Evolutionary conservation across 2,888 invertebrate genomes (phyloP).

Genomic region (Nomada ferruginata): DNA sequence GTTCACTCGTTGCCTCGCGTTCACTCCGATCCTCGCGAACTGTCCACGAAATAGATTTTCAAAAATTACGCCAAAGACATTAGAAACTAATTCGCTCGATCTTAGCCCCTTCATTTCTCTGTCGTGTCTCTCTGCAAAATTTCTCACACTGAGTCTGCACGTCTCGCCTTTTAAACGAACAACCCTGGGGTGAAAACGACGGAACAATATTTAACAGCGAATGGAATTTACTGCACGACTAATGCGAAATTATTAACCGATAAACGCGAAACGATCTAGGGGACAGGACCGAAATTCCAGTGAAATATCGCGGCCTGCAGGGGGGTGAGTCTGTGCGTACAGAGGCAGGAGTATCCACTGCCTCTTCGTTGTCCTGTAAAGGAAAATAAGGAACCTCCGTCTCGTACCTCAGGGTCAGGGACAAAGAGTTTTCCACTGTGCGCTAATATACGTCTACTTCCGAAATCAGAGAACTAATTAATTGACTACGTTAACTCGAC

Average conservation of each 20-base stretch:
- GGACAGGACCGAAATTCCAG: slow-evolving; percentile 7
- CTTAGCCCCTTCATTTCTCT: slow-evolving; percentile 21
- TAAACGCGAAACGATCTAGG: slow-evolving; percentile 8
- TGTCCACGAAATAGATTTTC: slow-evolving; percentile 48
- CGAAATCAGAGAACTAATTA: slow-evolving; percentile 49
- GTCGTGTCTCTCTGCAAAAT: slow-evolving; percentile 5
- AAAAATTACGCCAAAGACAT: slow-evolving; percentile 42
- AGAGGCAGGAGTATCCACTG: slow-evolving; percentile 78
- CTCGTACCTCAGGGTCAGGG: slow-evolving; percentile 25
- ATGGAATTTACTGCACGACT: slow-evolving; percentile 37
- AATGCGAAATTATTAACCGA: slow-evolving; percentile 27
- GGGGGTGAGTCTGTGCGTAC: slow-evolving; percentile 17
- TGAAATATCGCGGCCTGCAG: slow-evolving; percentile 36
- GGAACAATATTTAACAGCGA: slow-evolving; percentile 13
- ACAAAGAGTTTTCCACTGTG: slow-evolving; percentile 16
- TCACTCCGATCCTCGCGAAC: slow-evolving; percentile 4
- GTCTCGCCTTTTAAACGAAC: slow-evolving; percentile 30
- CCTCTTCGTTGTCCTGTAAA: slow-evolving; percentile 48
- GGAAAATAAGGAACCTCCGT: background rate
- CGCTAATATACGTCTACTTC: background rate
- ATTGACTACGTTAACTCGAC: slow-evolving; percentile 50
- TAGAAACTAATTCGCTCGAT: slow-evolving; percentile 46
- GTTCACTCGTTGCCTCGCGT: background rate
- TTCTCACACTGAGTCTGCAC: slow-evolving; percentile 22
- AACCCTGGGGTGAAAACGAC: slow-evolving; percentile 25